Evolutionary conservation across 1,140 invertebrate species (phyloP), one percentile per base, ranked within the genome.

Genomic region (Temnothorax curvispinosus): DNA sequence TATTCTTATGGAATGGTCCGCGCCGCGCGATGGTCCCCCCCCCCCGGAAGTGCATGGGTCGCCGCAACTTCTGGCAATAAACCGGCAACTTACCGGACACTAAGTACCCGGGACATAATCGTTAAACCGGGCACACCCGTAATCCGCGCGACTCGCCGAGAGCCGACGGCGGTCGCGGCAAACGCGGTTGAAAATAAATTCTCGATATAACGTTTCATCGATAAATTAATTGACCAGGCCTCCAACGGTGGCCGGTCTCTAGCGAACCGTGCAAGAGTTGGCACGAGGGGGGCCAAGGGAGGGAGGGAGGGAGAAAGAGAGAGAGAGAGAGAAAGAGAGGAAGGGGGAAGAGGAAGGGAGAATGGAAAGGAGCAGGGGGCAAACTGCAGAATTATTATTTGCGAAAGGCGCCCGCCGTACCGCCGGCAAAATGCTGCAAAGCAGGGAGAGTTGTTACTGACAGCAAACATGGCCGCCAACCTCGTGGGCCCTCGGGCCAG

Each of bases 401-500:
- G 87, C 64, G 85, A 91, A 88, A 92, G 87, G 82, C 88, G 64
- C 77, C 80, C 72, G 54, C 27, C n/a, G 38, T 82, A 90, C 64
- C 88, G 60, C 60, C 47, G 87, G 69, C 72, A 75, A 89, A 84
- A 84, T 58, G 77, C 85, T 56, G 88, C 69, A 81, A 86, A 84
- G 89, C 91, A 84, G 90, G 85, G 88, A 93, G 91, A 93, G 91
- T 94, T 94, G 92, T 93, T 93, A 93, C 92, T 92, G 93, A 93
- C 93, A 93, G 93, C 91, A 91, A 94, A 94, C 91, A 92, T 89
- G 90, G 92, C 92, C 92, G 92, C 92, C 87, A 86, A 86, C 90
- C 90, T 80, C 60, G 81, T 35, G 88, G 80, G 90, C 80, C 90
- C 91, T 91, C 87, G 47, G 91, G 92, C 88, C 69, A 90, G 91